Evolutionary conservation across 2,888 invertebrate genomes (phyloP), one percentile per base, ranked within the genome.

Genomic region (Papilio protenor): DNA sequence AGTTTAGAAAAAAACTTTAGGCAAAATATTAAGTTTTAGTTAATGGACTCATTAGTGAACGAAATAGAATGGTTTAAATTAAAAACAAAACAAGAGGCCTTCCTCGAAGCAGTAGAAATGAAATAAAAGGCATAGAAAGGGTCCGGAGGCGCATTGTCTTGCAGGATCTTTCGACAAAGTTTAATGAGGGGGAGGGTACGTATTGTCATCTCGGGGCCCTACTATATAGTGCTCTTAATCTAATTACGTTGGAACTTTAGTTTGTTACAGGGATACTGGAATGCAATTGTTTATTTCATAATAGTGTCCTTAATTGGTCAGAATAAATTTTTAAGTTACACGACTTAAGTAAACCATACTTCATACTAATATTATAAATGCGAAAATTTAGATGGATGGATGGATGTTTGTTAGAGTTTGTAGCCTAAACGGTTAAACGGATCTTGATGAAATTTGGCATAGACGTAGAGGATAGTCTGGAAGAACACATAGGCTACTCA

Each of bases 101-200:
- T 47, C 55, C 47, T 47, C 27, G 55, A 45, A 40, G 57, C 75
- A 64, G 72, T 64, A 64, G 75, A 78, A 74, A 75, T 75, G 71
- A 78, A 78, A 75, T 73, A 66, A 75, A 78, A 72, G 72, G 78
- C 71, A 52, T 33, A 72, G 78, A 52, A 77, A 75, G 74, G 77
- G 61, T 52, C 52, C 72, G 64, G 74, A 61, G 33, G n/a, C n/a
- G 72, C 72, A 78, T 78, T 78, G 77, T 77, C 64, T 75, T 66
- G 59, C 40, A 55, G 49, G 61, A 72, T 72, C 75, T 75, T 75
- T 75, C 49, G 61, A 71, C 74, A 23, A 71, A 75, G 70, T 75
- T 78, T 78, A 78, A 78, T 75, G 78, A 78, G 75, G 61, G 71
- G 69, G 69, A 64, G 78, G 66, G 47, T 64, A 49, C 57, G 55